Evolutionary conservation across 35 echinoderm and acorn worm genomes (phyloP).

Genomic region (Amphiura filiformis): DNA sequence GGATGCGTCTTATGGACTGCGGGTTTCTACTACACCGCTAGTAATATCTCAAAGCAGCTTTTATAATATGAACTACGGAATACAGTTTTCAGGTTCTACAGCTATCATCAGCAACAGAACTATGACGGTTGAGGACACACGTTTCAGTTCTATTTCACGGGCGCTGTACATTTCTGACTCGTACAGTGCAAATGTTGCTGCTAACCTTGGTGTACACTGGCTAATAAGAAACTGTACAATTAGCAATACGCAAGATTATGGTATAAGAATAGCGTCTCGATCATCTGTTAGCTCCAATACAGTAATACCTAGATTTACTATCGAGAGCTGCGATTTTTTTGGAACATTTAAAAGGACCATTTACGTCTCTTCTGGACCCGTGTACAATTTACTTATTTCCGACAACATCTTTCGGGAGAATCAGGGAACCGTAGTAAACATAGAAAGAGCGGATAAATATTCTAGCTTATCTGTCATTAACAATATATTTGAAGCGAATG

Average conservation of each 20-base stretch:
- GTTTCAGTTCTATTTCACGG: background rate
- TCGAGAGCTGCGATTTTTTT: background rate
- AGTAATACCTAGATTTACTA: background rate
- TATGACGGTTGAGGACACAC: background rate
- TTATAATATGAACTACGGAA: background rate
- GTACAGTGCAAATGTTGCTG: background rate
- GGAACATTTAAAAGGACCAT: background rate
- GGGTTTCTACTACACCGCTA: background rate
- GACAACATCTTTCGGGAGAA: background rate
- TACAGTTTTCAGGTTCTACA: background rate
- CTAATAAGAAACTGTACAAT: background rate
- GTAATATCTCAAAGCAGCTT: background rate
- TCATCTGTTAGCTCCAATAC: background rate
- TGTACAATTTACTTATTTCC: background rate
- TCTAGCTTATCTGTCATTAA: background rate
- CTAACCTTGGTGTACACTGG: background rate
- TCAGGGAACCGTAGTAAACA: background rate
- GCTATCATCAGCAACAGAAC: background rate
- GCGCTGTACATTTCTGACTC: background rate
- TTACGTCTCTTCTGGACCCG: background rate
- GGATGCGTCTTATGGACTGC: background rate
- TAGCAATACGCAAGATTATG: background rate
- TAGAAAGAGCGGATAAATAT: background rate
- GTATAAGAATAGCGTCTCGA: background rate
- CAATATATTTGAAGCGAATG: background rate